Conservation (phyloP, 2,888 invertebrate genomes). For the Phaonia tiefii region DNA sequence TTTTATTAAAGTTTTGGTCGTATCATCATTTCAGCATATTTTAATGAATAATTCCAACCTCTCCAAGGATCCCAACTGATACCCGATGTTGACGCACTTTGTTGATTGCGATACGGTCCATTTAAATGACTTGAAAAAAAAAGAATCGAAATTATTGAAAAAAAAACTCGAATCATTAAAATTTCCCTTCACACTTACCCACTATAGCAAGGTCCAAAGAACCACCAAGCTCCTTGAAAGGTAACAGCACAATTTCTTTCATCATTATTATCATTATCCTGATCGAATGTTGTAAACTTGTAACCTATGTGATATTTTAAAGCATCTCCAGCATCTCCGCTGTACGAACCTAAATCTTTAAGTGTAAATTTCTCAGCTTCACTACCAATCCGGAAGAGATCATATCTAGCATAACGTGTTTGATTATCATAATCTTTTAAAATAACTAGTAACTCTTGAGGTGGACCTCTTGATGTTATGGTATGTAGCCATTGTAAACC, state of each 20-base stretch:
- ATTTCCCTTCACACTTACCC: background rate
- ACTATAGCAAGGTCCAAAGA: conserved; percentile 1
- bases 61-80: background rate
- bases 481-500: conserved; percentile 7
- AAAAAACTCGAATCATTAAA: too few species aligned
- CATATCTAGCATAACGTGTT: conserved; percentile 20
- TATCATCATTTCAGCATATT: conserved; percentile 20
- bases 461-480: background rate
- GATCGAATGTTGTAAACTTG: conserved; percentile 46
- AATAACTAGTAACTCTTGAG: conserved; percentile 14
- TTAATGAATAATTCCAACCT: conserved; percentile 1
- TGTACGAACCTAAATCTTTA: background rate
- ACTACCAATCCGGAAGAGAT: conserved; percentile 1
- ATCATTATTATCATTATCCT: conserved; percentile 31
- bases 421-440: background rate
- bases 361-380: conserved; percentile 14
- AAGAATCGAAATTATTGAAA: background rate
- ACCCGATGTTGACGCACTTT: background rate
- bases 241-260: background rate
- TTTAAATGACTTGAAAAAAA: conserved; percentile 13
- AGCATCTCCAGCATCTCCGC: conserved; percentile 28
- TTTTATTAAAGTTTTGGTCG: too few species aligned
- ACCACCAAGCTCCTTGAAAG: conserved; percentile 36
- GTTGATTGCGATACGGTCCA: background rate
- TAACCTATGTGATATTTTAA: conserved; percentile 23